phyloP scores from a whole-genome alignment of 2,797 vertebrate genomes.

The Chromis chromis region DNA sequence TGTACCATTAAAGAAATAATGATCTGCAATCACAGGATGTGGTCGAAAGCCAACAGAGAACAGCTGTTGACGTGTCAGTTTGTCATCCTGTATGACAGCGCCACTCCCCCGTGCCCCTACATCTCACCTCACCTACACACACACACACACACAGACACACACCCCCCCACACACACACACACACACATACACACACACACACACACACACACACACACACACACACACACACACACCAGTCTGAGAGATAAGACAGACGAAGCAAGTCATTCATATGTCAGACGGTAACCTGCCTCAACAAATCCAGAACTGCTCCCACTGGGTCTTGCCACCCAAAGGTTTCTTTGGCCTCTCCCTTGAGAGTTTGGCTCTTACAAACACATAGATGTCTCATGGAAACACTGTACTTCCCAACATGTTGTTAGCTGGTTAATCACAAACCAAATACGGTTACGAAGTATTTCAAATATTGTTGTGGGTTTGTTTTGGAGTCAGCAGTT shows the following conservation, averaged over 20 bases:
- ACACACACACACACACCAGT: conserved; percentile 6
- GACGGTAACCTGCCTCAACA: conserved; percentile 51
- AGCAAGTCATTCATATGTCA: conserved; percentile 55
- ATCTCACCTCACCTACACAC: neutral
- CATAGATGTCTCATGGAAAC: conserved; percentile 25
- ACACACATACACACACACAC: too few relatives aligned
- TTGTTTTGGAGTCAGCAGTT: conserved; percentile 35
- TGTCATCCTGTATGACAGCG: conserved; percentile 36
- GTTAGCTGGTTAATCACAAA: conserved; percentile 9
- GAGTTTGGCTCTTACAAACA: conserved; percentile 9
- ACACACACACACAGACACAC: neutral
- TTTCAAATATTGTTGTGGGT: conserved; percentile 6
- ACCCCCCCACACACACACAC: too few relatives aligned
- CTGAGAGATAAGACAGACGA: conserved; percentile 40
- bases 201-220: too few relatives aligned
- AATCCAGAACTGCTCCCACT: conserved; percentile 16
- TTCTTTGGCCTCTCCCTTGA: neutral
- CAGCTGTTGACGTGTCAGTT: conserved; percentile 56
- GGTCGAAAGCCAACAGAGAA: conserved; percentile 43
- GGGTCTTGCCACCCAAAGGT: conserved; percentile 15
- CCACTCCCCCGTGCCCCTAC: conserved; percentile 14
- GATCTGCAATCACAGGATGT: conserved; percentile 44
- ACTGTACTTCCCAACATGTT: neutral
- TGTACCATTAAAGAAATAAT: conserved; percentile 51
- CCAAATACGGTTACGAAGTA: conserved; percentile 4